Base-by-base conservation (phyloP, 2,888 invertebrate genomes). In the Axea sp. region DNA sequence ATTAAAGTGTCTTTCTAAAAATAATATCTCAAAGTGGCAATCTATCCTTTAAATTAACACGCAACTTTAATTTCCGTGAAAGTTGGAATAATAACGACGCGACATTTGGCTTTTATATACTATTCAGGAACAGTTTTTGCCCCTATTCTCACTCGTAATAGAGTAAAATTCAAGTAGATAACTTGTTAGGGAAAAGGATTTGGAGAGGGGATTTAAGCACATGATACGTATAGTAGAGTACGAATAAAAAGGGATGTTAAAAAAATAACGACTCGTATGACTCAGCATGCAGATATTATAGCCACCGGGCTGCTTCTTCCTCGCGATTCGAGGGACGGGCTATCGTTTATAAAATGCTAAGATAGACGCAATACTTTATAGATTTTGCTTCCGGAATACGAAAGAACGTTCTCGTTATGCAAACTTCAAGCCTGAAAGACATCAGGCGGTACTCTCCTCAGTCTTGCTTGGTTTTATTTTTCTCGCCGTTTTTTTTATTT, bases 361-460 rank as follows among this genome's bases (percentile, higher is more conserved):
- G 64, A 51, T 51, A 64, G 41, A 43, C 33, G 43, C 51, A 43
- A 51, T 64, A 64, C 51, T 51, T 64, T 62, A 62, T 49, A 62
- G 62, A 62, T 49, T 49, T 30, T 9, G 43, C 43, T 51, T 64
- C 51, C 43, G 49, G 43, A 64, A 51, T 51, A 64, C 41, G 37
- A 62, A 62, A 31, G 41, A 62, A 49, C 49, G 24, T 41, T 64
- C 33, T 11, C 11, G 24, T 51, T 33, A 51, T 51, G 51, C 51
- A 62, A 62, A 51, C 62, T 62, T 31, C 30, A 39, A 33, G 24
- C 14, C 17, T 39, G 14, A 31, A 53, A 41, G 64, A 64, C 24
- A 64, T 53, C 43, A 43, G 43, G 35, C 8, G 22, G 7, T 22
- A 2, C 28, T 41, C 41, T 14, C 39, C 12, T 51, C 41, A 33